A percentile compares a stretch with the other conserved stretches of the same genome.
phyloP scores from a whole-genome alignment of 2,888 invertebrate species.

The Erebia ligea region DNA sequence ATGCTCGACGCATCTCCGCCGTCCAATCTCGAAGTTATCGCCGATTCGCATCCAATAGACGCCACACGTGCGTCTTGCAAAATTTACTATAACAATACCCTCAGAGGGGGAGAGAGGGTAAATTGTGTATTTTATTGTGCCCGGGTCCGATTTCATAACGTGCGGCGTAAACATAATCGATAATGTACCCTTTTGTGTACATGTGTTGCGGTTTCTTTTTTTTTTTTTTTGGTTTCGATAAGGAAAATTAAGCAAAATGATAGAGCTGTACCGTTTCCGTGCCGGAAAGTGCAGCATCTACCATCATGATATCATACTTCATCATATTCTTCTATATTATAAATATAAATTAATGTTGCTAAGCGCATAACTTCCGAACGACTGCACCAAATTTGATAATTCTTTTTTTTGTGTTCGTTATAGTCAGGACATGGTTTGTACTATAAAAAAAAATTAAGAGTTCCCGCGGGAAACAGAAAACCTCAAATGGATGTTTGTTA shows the following conservation, averaged over 20 bases:
- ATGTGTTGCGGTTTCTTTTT: not conserved
- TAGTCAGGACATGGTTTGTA: too few species aligned
- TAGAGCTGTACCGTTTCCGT: too few species aligned
- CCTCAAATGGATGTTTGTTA: too few species aligned
- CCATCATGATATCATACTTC: too few species aligned
- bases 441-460: too few species aligned
- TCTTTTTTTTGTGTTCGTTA: too few species aligned
- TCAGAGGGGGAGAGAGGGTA: conserved; percentile 43
- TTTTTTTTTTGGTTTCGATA: not conserved
- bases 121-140: conserved; percentile 56
- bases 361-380: too few species aligned
- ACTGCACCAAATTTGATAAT: too few species aligned
- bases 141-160: conserved; percentile 53
- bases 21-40: conserved; percentile 43
- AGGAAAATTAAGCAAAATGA: not conserved
- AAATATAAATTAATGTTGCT: too few species aligned
- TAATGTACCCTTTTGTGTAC: conserved; percentile 29
- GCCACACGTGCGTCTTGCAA: conserved; percentile 49
- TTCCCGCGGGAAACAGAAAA: too few species aligned
- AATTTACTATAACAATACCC: conserved; percentile 52
- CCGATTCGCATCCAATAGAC: conserved; percentile 45
- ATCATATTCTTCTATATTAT: too few species aligned
- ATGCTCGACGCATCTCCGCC: conserved; percentile 39
- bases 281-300: too few species aligned
- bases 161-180: conserved; percentile 45